Evolutionary conservation across 1,140 invertebrate species (phyloP), one percentile per base, ranked within the genome.

Genomic region (Procambarus clarkii): DNA sequence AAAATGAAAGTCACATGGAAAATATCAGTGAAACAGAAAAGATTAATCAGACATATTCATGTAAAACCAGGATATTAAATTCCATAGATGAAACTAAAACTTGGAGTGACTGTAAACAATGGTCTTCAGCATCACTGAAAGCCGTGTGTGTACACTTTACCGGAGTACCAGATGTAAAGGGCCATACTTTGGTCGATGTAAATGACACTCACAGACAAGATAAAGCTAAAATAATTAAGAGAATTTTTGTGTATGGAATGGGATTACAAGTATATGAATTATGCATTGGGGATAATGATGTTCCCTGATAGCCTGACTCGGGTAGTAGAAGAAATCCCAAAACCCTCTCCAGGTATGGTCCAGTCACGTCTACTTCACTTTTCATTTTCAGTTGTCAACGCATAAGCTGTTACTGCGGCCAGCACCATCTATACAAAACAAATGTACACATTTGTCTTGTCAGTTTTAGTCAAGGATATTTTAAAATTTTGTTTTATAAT

Each of bases 141-240:
- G 18, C 81, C n/a, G 34, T 76, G 15, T 34, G 15, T 48, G 58
- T 69, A 54, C 13, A 44, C 58, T 90, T 84, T 15, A 77, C 81
- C 11, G 88, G 88, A 24, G 88, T 90, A 4, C 88, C 88, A 11
- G 88, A 90, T 84, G 81, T 90, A 15, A 90, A 90, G 54, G 88
- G 88, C 11, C 15, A 85, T n/a, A 60, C 58, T 50, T n/a, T 85
- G 18, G 45, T 76, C n/a, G 74, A 83, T 46, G 13, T 78, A 0
- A 46, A 64, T 77, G 24, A 89, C 7, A 48, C 34, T n/a, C 60
- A 2, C 13, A 2, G 13, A n/a, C 13, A 34, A 21, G n/a, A 45
- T 34, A 77, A n/a, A 77, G 2, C 74, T 50, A 77, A 44, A 15
- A 11, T 34, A 24, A 45, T 24, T 4, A 77, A 78, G 45, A 84